A percentile compares a stretch with the other conserved stretches of the same genome.
Evolutionary conservation across 2,888 invertebrate species (phyloP).

Genomic region (Melipona bicolor): DNA sequence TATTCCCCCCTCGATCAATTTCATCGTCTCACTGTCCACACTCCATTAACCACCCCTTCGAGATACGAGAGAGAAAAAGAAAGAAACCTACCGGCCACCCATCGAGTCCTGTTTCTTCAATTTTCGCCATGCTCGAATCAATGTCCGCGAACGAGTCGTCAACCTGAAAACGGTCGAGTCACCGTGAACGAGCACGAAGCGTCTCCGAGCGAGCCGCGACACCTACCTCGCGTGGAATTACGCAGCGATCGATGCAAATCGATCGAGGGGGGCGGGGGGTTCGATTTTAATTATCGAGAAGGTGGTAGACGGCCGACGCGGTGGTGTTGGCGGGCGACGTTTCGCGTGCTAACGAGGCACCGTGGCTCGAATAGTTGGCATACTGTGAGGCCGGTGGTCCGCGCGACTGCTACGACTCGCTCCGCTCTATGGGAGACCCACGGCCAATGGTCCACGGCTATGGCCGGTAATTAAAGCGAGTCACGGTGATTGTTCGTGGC

Average conservation of each 20-base stretch:
- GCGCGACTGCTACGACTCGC: constrained; percentile 31
- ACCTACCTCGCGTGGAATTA: constrained; percentile 58
- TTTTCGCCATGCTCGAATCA: background rate
- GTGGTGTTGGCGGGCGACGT: constrained; percentile 63
- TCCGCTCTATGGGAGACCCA: constrained; percentile 55
- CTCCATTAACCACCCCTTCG: background rate
- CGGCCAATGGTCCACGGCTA: constrained; percentile 33
- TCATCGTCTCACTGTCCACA: background rate
- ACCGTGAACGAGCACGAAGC: background rate
- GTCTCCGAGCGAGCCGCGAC: background rate
- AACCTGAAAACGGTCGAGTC: background rate
- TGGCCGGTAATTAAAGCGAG: constrained; percentile 76
- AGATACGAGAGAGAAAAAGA: too few species aligned
- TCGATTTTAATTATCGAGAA: constrained; percentile 66
- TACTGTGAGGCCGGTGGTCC: constrained; percentile 73
- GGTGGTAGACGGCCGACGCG: constrained; percentile 1
- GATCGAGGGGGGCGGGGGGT: background rate
- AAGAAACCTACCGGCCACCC: background rate
- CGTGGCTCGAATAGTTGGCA: constrained; percentile 69
- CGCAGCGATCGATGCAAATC: constrained; percentile 50
- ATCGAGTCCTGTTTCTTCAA: background rate
- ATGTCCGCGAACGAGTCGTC: background rate
- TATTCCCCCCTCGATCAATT: background rate
- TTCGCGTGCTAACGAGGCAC: constrained; percentile 68
- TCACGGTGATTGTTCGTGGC: constrained; percentile 77